Evolutionary conservation across 2,888 invertebrate genomes (phyloP).

Genomic region (Lasioglossum vierecki): DNA sequence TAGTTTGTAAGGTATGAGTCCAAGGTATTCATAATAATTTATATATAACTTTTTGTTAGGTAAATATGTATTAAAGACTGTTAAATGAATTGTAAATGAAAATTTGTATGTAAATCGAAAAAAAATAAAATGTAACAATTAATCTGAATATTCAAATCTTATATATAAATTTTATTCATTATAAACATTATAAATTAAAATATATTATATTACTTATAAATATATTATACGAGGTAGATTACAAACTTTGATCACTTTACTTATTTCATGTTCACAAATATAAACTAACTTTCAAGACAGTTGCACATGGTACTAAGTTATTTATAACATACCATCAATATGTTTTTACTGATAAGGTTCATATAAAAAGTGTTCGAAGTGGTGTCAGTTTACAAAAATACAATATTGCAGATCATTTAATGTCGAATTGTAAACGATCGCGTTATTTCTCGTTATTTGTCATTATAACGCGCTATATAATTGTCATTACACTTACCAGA

Average conservation of each 20-base stretch:
- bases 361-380: neutral
- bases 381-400: neutral
- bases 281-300: neutral
- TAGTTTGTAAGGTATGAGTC: slow-evolving; percentile 36
- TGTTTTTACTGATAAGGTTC: neutral
- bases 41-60: slow-evolving; percentile 50
- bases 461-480: neutral
- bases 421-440: neutral
- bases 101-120: slow-evolving; percentile 75
- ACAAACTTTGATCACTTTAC: neutral
- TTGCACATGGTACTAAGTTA: neutral
- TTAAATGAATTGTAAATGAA: slow-evolving; percentile 74
- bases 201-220: neutral
- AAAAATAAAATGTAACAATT: slow-evolving; percentile 67
- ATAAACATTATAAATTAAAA: slow-evolving; percentile 11
- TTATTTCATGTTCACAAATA: neutral
- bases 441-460: no score
- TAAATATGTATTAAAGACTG: slow-evolving; percentile 75
- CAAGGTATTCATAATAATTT: slow-evolving; percentile 48
- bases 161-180: neutral
- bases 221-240: neutral
- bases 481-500: neutral
- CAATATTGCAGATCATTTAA: neutral
- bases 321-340: neutral
- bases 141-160: slow-evolving; percentile 13